Evolutionary conservation across 1,140 invertebrate species (phyloP).

Genomic region (Chironomus striatipennis): DNA sequence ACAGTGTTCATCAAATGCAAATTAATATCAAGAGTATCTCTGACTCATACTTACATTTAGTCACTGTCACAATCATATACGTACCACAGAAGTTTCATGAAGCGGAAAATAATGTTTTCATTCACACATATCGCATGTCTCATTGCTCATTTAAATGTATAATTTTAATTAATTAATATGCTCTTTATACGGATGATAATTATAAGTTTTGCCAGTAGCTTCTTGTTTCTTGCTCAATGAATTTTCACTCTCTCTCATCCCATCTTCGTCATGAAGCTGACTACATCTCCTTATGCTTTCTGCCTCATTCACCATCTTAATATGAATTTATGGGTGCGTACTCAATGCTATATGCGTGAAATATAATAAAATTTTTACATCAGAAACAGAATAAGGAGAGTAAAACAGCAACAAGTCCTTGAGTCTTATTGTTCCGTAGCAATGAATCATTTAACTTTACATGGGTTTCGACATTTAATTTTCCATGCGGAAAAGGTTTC

Average conservation of each 20-base stretch:
- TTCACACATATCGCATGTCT: constrained; percentile 2
- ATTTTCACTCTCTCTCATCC: no score
- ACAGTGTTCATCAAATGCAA: no score
- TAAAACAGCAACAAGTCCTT: background rate
- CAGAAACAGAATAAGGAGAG: background rate
- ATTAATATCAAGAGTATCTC: background rate
- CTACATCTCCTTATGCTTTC: no score
- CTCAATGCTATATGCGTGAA: background rate
- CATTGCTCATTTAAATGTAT: background rate
- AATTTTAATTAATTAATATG: constrained; percentile 4
- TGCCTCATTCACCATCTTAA: background rate
- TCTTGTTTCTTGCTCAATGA: no score
- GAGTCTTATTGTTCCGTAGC: background rate
- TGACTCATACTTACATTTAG: background rate
- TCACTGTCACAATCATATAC: background rate
- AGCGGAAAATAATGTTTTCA: background rate
- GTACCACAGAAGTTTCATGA: background rate
- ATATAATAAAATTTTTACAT: no score
- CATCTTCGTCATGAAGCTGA: no score
- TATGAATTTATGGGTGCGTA: constrained; percentile 1
- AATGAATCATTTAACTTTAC: background rate
- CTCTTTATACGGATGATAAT: no score
- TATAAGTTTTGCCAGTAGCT: no score
- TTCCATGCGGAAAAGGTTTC: background rate
- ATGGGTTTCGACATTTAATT: background rate